Conservation (phyloP, 2,888 invertebrate species). For the Morpho helenor region DNA sequence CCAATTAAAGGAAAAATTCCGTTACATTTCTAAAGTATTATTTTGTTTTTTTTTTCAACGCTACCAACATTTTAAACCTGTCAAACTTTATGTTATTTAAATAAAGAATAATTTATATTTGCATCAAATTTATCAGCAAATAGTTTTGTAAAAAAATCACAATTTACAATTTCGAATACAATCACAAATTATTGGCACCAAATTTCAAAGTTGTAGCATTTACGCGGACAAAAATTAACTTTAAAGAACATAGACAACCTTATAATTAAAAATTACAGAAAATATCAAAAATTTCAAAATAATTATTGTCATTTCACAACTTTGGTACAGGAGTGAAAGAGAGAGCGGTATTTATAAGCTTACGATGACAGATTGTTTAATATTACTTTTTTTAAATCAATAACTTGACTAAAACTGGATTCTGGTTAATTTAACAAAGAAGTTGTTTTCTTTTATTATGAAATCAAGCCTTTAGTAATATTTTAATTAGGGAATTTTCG, state of each 20-base stretch:
- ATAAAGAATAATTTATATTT: slow-evolving; percentile 7
- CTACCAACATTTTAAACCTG: too few species aligned
- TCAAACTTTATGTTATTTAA: not conserved
- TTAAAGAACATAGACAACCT: not conserved
- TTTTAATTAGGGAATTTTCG: too few species aligned
- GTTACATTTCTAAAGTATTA: too few species aligned
- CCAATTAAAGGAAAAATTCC: too few species aligned
- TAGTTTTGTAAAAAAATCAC: not conserved
- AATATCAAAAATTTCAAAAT: slow-evolving; percentile 15
- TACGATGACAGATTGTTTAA: too few species aligned
- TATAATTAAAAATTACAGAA: not conserved
- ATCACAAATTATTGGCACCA: slow-evolving; percentile 31
- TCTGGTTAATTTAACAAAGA: too few species aligned
- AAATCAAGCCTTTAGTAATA: not conserved
- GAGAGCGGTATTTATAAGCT: slow-evolving; percentile 5
- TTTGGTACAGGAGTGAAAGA: slow-evolving; percentile 39
- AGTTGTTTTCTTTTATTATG: slow-evolving; percentile 1
- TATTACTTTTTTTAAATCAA: too few species aligned
- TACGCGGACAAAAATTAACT: slow-evolving; percentile 11
- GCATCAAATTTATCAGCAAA: slow-evolving; percentile 5
- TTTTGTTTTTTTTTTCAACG: too few species aligned
- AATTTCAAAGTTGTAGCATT: slow-evolving; percentile 29
- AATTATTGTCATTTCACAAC: slow-evolving; percentile 71
- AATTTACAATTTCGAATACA: not conserved
- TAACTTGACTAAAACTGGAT: too few species aligned